Conservation (phyloP, 1,140 invertebrate genomes). For the Berghia stephanieae region DNA sequence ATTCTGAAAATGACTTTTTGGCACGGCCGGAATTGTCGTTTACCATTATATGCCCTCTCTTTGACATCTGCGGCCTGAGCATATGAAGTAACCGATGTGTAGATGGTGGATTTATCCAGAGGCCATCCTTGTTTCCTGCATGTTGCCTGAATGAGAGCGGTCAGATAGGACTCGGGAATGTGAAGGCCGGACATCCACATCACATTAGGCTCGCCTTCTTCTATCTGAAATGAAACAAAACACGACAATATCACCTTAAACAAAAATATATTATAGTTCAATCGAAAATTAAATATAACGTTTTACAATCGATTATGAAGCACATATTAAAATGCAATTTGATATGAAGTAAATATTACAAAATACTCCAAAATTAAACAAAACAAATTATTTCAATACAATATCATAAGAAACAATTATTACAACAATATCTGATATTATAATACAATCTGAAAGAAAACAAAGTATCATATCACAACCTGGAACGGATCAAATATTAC, state of each 20-base stretch:
- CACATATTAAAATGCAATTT: no score
- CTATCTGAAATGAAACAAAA: slow-evolving; percentile 42
- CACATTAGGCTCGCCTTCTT: slow-evolving; percentile 75
- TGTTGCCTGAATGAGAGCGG: slow-evolving; percentile 81
- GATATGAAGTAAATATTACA: no score
- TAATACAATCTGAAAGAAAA: no score
- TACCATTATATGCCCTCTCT: slow-evolving; percentile 70
- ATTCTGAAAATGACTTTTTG: background rate
- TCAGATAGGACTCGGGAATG: slow-evolving; percentile 84
- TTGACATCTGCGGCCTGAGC: slow-evolving; percentile 75
- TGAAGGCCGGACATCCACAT: slow-evolving; percentile 87
- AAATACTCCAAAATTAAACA: no score
- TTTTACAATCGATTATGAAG: no score
- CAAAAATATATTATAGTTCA: no score
- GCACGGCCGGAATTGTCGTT: background rate
- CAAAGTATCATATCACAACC: no score
- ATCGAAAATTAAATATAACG: no score
- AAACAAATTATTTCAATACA: no score
- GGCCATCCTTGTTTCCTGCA: slow-evolving; percentile 84
- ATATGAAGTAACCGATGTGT: slow-evolving; percentile 76
- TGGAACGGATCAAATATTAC: no score
- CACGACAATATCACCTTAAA: background rate
- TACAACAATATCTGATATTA: no score
- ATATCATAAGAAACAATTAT: no score
- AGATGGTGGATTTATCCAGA: slow-evolving; percentile 80